Percentiles rank a stretch among this genome's conserved stretches.
phyloP scores from a whole-genome alignment of 2,888 invertebrate species.

The Ophion costatus region DNA sequence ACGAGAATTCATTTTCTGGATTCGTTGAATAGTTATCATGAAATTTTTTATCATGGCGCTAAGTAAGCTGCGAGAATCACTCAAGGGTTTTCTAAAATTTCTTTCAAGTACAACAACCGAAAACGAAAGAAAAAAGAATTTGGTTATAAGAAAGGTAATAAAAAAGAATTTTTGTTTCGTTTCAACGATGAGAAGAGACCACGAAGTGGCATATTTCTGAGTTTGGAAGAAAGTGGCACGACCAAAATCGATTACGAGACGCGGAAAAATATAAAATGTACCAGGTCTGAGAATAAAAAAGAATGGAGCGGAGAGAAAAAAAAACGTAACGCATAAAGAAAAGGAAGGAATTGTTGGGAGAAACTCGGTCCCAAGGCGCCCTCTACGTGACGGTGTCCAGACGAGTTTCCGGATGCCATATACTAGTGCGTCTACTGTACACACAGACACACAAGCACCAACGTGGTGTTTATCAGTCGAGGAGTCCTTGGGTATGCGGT shows the following conservation, averaged over 20 bases:
- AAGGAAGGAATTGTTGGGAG: neutral
- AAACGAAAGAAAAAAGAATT: no score
- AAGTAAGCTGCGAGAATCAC: no score
- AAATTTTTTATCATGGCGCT: no score
- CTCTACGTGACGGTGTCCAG: conserved; percentile 34
- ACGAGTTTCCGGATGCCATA: conserved; percentile 57
- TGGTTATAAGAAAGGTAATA: no score
- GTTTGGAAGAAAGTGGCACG: no score
- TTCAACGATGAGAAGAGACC: no score
- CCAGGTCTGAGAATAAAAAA: neutral
- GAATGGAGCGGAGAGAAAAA: neutral
- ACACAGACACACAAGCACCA: conserved; percentile 54
- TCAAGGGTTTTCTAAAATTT: no score
- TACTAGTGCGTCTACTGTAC: conserved; percentile 50
- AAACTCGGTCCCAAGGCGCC: conserved; percentile 62
- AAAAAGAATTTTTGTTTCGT: no score
- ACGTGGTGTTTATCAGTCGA: conserved; percentile 74
- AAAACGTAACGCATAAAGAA: neutral
- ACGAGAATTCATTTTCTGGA: no score
- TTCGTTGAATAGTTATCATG: no score
- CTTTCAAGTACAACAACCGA: no score
- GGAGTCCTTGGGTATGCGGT: conserved; percentile 72
- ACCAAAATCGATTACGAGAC: neutral
- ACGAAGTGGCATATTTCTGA: no score
- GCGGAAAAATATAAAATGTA: neutral